Evolutionary conservation across 2,888 invertebrate genomes (phyloP).

Genomic region (Pedicia rivosa): DNA sequence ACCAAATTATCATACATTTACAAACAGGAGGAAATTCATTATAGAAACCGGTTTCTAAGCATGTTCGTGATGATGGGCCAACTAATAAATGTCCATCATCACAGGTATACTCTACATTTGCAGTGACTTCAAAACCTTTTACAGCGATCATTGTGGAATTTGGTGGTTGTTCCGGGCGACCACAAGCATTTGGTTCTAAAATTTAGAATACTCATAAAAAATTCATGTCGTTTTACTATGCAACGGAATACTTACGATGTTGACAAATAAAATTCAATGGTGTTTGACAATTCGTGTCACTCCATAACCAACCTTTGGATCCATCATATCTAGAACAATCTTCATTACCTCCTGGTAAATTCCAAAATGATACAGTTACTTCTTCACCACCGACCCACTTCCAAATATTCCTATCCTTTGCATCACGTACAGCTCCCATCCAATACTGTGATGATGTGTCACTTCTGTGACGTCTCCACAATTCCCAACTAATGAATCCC

Average conservation of each 20-base stretch:
- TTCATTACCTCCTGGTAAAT: slow-evolving; percentile 64
- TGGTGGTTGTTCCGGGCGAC: slow-evolving; percentile 82
- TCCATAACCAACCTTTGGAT: slow-evolving; percentile 89
- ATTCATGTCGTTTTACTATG: background rate
- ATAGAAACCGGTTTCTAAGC: slow-evolving; percentile 82
- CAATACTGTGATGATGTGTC: slow-evolving; percentile 87
- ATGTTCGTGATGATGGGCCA: slow-evolving; percentile 68
- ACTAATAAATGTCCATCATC: slow-evolving; percentile 75
- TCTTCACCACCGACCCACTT: slow-evolving; percentile 82
- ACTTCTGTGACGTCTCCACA: slow-evolving; percentile 80
- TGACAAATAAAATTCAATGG: slow-evolving; percentile 83
- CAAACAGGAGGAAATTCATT: slow-evolving; percentile 88
- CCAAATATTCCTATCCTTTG: slow-evolving; percentile 62
- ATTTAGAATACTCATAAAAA: background rate
- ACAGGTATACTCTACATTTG: slow-evolving; percentile 69
- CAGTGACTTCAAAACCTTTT: slow-evolving; percentile 62
- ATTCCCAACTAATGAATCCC: slow-evolving; percentile 88
- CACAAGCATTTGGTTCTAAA: slow-evolving; percentile 76
- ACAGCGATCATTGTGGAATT: slow-evolving; percentile 75
- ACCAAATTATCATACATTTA: slow-evolving; percentile 50
- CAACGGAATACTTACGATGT: slow-evolving; percentile 53
- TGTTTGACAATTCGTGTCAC: slow-evolving; percentile 74
- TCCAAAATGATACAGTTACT: slow-evolving; percentile 85
- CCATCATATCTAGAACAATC: slow-evolving; percentile 84
- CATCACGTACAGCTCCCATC: slow-evolving; percentile 85